Evolutionary conservation across 2,888 invertebrate genomes (phyloP).

Genomic region (Nephrocerus scutellatus): DNA sequence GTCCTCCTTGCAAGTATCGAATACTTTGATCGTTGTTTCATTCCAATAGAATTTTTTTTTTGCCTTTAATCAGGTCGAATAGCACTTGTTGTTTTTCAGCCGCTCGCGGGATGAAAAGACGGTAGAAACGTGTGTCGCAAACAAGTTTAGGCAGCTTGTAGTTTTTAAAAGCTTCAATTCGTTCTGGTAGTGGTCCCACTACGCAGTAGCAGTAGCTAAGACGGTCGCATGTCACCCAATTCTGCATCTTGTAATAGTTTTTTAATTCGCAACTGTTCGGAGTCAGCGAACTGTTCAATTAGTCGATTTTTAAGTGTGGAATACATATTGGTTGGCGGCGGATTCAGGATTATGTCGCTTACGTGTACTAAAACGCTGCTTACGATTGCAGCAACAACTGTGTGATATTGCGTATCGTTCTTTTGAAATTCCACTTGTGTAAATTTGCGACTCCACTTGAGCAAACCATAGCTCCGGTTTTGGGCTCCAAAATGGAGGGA

Average conservation of each 20-base stretch:
- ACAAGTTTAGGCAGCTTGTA: too few relatives aligned
- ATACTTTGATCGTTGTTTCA: slow-evolving; percentile 4
- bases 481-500: slow-evolving; percentile 14
- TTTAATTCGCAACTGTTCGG: slow-evolving; percentile 21
- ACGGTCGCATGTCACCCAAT: slow-evolving; percentile 27
- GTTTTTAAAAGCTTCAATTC: too few relatives aligned
- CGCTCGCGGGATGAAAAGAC: too few relatives aligned
- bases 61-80: too few relatives aligned
- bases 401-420: slow-evolving; percentile 26
- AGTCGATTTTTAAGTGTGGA: slow-evolving; percentile 22
- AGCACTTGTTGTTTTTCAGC: too few relatives aligned
- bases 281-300: slow-evolving; percentile 24
- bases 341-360: slow-evolving; percentile 24
- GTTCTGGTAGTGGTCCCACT: slow-evolving; percentile 23
- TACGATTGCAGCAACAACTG: slow-evolving; percentile 27
- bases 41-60: too few relatives aligned
- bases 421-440: slow-evolving; percentile 18
- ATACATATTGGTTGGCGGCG: slow-evolving; percentile 19
- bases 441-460: slow-evolving; percentile 26
- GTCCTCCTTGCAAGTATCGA: slow-evolving; percentile 13
- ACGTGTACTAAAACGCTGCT: slow-evolving; percentile 24
- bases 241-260: slow-evolving; percentile 23
- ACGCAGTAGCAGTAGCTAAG: slow-evolving; percentile 25
- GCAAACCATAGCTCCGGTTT: slow-evolving; percentile 24
- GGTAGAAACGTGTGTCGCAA: too few relatives aligned